These are phyloP conservation scores for Euura lappo DNA, from an alignment of 1,140 invertebrate genomes.

Conservation along the genomic window DNA sequence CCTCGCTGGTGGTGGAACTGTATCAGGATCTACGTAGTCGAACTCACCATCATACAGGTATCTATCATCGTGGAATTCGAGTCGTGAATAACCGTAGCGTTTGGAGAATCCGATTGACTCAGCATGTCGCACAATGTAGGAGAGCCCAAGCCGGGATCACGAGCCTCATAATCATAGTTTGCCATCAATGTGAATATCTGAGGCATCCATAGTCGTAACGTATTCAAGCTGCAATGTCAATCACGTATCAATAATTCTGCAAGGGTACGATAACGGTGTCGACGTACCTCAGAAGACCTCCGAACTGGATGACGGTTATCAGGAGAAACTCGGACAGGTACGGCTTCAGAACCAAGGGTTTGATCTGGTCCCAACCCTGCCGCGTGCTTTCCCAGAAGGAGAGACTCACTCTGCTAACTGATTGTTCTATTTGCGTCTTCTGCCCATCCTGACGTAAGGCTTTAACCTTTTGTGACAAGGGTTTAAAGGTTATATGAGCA, in stretches of 20 bases:
- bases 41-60: background rate
- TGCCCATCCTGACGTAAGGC: constrained; percentile 11
- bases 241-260: background rate
- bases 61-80: background rate
- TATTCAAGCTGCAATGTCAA: background rate
- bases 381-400: constrained; percentile 44
- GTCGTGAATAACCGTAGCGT: background rate
- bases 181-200: constrained; percentile 1
- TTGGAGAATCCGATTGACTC: background rate
- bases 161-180: background rate
- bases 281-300: constrained; percentile 18
- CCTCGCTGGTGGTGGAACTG: no score
- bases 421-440: background rate
- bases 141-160: background rate
- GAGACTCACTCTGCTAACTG: constrained; percentile 32
- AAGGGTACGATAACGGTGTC: background rate
- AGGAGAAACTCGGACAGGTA: constrained; percentile 52
- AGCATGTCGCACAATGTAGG: background rate
- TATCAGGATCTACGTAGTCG: background rate
- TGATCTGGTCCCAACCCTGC: constrained; percentile 55
- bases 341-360: constrained; percentile 53
- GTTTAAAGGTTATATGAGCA: constrained; percentile 10
- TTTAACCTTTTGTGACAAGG: constrained; percentile 34
- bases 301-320: constrained; percentile 53
- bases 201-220: constrained; percentile 8